A percentile compares a stretch with the other conserved stretches of the same genome.
Evolutionary conservation across 2,888 invertebrate genomes (phyloP).

Genomic region (Leptinotarsa haldemani): DNA sequence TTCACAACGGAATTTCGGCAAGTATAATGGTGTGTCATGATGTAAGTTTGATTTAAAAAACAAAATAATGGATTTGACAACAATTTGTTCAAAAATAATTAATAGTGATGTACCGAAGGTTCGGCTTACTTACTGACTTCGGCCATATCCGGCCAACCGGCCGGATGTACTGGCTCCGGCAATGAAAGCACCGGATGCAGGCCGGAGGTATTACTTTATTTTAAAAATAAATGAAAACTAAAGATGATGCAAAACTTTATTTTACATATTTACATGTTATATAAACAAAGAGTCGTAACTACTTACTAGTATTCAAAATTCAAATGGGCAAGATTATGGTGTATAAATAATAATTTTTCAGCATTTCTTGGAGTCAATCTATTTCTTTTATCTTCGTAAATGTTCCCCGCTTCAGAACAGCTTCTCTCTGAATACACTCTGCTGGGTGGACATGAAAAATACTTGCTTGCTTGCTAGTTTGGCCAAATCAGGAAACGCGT

Average conservation of each 20-base stretch:
- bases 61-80: no score
- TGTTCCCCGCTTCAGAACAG: constrained; percentile 21
- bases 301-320: neutral
- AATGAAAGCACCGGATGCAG: constrained; percentile 11
- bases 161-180: constrained; percentile 16
- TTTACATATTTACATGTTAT: neutral
- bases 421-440: constrained; percentile 1
- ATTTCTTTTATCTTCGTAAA: constrained; percentile 22
- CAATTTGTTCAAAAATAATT: neutral
- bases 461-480: neutral
- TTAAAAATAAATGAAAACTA: constrained; percentile 11
- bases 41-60: no score
- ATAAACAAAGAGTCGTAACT: neutral
- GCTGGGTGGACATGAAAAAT: neutral
- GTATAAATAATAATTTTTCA: constrained; percentile 19
- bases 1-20: no score
- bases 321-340: neutral
- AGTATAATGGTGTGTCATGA: no score
- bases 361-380: constrained; percentile 15
- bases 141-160: constrained; percentile 12
- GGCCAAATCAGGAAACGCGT: neutral
- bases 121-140: constrained; percentile 20
- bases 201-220: constrained; percentile 12
- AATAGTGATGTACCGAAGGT: constrained; percentile 22
- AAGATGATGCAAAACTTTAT: neutral